Base-by-base conservation (phyloP, 2,113 vertebrate genomes). In the Semicossyphus pulcher region DNA sequence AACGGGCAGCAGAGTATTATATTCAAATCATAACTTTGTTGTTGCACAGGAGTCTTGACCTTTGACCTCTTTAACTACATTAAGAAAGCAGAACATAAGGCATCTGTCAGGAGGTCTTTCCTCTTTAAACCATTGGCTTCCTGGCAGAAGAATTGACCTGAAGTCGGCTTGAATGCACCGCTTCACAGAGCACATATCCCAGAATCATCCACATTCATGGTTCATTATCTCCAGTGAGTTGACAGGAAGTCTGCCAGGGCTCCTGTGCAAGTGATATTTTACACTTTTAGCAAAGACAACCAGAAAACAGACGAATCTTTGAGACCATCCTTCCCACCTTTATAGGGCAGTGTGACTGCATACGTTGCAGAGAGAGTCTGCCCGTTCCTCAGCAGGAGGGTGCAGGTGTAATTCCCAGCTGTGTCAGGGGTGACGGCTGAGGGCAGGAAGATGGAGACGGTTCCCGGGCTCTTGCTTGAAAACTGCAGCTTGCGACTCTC, bases 401-500 rank as follows among this genome's bases (percentile, higher is more conserved):
- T 76, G 67, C 93, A 95, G 85, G 85, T 91, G 84, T 95, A 95
- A 80, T 90, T 89, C 20, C 94, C 93, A 0, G 90, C 88, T 11
- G 60, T 78, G n/a, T 88, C 78, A 1, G 76, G 11, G 44, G 73
- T 88, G 73, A 90, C 57, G 41, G 93, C 92, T 34, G 88, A 75
- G 6, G 72, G 53, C 11, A 94, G 31, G 2, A 11, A 20, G 37
- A 83, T 81, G 34, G 1, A 52, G 54, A 90, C 57, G 25, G 1
- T 69, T 28, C 93, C 92, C 2, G 66, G 79, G 1, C 7, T 3
- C 0, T 4, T 59, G 62, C 25, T 76, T 0, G 0, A 26, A 34
- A 37, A 7, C 0, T 8, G 0, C 21, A 91, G 76, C 5, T 0
- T 1, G 15, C 4, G 63, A 59, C 66, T 84, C n/a, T 69, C 37